Percentiles rank a stretch among this genome's conserved stretches.
phyloP scores from a whole-genome alignment of 2,113 vertebrate species.

The Sinocyclocheilus grahami region DNA sequence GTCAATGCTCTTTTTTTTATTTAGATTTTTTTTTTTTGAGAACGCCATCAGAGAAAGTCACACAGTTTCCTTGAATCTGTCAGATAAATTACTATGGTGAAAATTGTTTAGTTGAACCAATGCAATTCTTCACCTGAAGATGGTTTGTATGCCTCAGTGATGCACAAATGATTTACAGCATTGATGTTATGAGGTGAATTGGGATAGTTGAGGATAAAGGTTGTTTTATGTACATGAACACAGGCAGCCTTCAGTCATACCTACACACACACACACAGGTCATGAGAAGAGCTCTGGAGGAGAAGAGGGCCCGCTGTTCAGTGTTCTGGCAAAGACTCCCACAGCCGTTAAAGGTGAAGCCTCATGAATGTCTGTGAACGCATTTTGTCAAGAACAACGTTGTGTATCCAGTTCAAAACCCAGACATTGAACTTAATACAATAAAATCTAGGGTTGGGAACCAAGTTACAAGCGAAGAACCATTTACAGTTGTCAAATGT shows the following conservation, averaged over 20 bases:
- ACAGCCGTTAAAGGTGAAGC: conserved; percentile 47
- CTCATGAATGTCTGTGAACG: conserved; percentile 47
- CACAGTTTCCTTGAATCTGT: not conserved
- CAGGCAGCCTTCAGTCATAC: conserved; percentile 21
- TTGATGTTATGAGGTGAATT: conserved; percentile 3
- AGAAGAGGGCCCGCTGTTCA: conserved; percentile 25
- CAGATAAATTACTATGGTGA: conserved; percentile 14
- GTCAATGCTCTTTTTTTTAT: not conserved
- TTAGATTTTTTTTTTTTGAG: not conserved
- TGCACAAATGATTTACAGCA: conserved; percentile 30
- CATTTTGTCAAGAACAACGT: conserved; percentile 30
- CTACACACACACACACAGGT: conserved; percentile 10
- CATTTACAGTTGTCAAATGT: not conserved
- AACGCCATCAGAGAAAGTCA: not conserved
- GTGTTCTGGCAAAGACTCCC: conserved; percentile 13
- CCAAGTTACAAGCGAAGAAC: not conserved
- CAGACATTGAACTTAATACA: conserved; percentile 45
- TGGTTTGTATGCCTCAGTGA: conserved; percentile 15
- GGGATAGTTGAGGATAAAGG: conserved; percentile 19
- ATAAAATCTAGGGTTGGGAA: not conserved
- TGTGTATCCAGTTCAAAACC: conserved; percentile 41
- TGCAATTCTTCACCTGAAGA: not conserved
- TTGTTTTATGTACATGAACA: conserved; percentile 26
- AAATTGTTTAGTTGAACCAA: not conserved
- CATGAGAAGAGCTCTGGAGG: conserved; percentile 36